Evolutionary conservation across 2,888 invertebrate genomes (phyloP).

Genomic region (Amiota mariae): DNA sequence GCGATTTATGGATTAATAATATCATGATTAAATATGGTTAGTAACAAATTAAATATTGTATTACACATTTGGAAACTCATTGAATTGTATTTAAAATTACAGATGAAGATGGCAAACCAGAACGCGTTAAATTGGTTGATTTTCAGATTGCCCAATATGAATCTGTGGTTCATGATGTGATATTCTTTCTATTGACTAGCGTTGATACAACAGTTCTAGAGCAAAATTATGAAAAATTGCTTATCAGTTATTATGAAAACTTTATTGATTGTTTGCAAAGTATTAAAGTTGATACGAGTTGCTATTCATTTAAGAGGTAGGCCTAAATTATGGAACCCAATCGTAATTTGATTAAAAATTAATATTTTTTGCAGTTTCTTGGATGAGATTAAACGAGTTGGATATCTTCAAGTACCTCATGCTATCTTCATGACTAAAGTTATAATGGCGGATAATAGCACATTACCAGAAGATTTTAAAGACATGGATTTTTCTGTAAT

Average conservation of each 20-base stretch:
- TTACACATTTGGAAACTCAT: background rate
- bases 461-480: constrained; percentile 73
- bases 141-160: constrained; percentile 76
- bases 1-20: constrained; percentile 79
- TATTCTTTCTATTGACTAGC: constrained; percentile 77
- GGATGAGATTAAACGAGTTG: constrained; percentile 73
- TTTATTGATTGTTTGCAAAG: constrained; percentile 73
- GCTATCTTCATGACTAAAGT: constrained; percentile 75
- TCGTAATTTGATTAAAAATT: too few relatives aligned
- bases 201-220: constrained; percentile 73
- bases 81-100: background rate
- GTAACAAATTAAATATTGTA: background rate
- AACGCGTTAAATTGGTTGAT: constrained; percentile 77
- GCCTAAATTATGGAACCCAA: constrained; percentile 32
- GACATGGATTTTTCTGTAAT: constrained; percentile 72
- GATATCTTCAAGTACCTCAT: constrained; percentile 74
- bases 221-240: constrained; percentile 74
- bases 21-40: constrained; percentile 75
- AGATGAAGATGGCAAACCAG: constrained; percentile 70
- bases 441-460: constrained; percentile 74
- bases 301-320: constrained; percentile 73
- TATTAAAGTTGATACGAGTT: constrained; percentile 70
- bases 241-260: constrained; percentile 75
- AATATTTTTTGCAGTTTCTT: constrained; percentile 57
- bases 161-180: constrained; percentile 75